A percentile compares a stretch with the other conserved stretches of the same genome.
Conservation (phyloP, 2,888 invertebrate species). For the Drosophila macrospina region DNA sequence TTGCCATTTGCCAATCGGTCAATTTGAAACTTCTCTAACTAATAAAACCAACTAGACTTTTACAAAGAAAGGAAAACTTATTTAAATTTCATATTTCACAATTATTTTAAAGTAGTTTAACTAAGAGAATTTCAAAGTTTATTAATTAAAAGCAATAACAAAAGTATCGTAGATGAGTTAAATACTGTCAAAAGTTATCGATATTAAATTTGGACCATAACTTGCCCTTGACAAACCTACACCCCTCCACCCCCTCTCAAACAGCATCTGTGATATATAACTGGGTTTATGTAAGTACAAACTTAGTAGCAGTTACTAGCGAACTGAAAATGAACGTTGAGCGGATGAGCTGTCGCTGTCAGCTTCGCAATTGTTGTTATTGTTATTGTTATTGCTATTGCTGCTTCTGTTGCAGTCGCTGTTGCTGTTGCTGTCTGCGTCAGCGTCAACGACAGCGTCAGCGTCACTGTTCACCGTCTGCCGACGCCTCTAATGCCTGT, state of each 20-base stretch:
- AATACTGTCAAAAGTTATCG: background rate
- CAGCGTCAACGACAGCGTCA: slow-evolving; percentile 18
- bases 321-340: slow-evolving; percentile 39
- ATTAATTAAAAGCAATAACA: too few species aligned
- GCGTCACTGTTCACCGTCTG: slow-evolving; percentile 43
- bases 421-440: slow-evolving; percentile 31
- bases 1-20: too few species aligned
- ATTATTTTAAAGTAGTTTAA: too few species aligned
- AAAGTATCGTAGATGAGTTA: background rate
- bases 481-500: slow-evolving; percentile 66
- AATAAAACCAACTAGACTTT: background rate
- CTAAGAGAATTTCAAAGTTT: too few species aligned
- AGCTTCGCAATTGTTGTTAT: slow-evolving; percentile 15
- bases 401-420: slow-evolving; percentile 19
- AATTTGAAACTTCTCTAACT: background rate
- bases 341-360: slow-evolving; percentile 67
- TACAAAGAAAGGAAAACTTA: too few species aligned
- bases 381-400: slow-evolving; percentile 15
- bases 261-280: background rate
- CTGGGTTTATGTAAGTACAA: slow-evolving; percentile 15
- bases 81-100: too few species aligned
- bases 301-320: slow-evolving; percentile 38
- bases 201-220: background rate
- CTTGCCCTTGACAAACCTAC: too few species aligned
- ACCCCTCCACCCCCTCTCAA: too few species aligned